Conservation (phyloP, 1,140 invertebrate species). For the Nasonia giraulti region DNA sequence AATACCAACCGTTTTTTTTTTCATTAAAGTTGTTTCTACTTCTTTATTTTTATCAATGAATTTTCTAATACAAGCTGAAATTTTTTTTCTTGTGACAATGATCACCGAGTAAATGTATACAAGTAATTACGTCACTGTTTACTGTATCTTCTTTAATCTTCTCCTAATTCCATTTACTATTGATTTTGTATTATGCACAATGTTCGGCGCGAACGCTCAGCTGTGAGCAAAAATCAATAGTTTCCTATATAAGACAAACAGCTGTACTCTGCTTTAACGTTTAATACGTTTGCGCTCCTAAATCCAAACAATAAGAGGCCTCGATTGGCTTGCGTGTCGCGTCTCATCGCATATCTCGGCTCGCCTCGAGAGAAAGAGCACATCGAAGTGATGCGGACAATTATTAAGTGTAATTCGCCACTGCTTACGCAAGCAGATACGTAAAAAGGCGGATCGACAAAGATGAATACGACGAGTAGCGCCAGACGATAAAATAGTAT, state of each 20-base stretch:
- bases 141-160: neutral
- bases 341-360: neutral
- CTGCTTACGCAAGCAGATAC: constrained; percentile 31
- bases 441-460: neutral
- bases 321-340: constrained; percentile 8
- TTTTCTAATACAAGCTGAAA: no score
- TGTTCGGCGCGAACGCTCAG: neutral
- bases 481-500: constrained; percentile 24
- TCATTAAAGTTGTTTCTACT: no score
- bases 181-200: neutral
- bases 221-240: neutral
- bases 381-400: neutral
- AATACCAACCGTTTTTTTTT: no score
- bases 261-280: neutral
- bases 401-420: constrained; percentile 26
- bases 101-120: no score
- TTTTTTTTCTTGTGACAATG: no score
- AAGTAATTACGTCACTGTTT: neutral
- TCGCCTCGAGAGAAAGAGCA: neutral
- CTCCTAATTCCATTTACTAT: neutral
- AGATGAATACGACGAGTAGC: neutral
- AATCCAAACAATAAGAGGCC: constrained; percentile 21
- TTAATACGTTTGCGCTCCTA: neutral
- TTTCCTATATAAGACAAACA: neutral
- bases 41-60: no score